Evolutionary conservation across 2,797 vertebrate genomes (phyloP).

Genomic region (Buceros bicornis): DNA sequence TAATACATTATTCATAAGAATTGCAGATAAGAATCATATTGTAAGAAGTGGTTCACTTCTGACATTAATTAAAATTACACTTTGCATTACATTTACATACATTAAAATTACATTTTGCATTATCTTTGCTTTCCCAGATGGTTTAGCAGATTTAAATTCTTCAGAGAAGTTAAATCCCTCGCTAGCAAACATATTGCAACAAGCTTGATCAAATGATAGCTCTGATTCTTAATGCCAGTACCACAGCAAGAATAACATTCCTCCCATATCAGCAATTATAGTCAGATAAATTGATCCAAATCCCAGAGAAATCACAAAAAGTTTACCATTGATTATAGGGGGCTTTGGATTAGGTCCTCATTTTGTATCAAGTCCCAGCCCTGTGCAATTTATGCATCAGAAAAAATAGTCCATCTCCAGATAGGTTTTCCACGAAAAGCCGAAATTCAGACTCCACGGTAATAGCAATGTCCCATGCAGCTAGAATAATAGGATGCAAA

Average conservation of each 20-base stretch:
- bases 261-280: not conserved
- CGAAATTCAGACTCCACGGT: not conserved
- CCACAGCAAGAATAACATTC: constrained; percentile 8
- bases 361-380: not conserved
- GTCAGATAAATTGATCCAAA: constrained; percentile 1
- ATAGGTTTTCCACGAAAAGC: not conserved
- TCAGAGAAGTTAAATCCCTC: not conserved
- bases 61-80: constrained; percentile 30
- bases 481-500: constrained; percentile 21
- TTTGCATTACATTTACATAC: constrained; percentile 35
- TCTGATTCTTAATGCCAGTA: not conserved
- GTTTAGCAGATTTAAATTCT: constrained; percentile 37
- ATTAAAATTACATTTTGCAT: constrained; percentile 38
- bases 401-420: not conserved
- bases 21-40: not conserved
- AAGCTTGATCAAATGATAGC: not conserved
- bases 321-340: not conserved
- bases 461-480: not conserved
- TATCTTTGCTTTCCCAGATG: constrained; percentile 18
- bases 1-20: not conserved
- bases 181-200: constrained; percentile 24
- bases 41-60: not conserved
- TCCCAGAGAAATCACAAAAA: not conserved
- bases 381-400: not conserved
- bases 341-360: not conserved